These are phyloP conservation scores for Ispidina lecontei DNA, from an alignment of 2,797 vertebrate genomes.

Conservation along the genomic window DNA sequence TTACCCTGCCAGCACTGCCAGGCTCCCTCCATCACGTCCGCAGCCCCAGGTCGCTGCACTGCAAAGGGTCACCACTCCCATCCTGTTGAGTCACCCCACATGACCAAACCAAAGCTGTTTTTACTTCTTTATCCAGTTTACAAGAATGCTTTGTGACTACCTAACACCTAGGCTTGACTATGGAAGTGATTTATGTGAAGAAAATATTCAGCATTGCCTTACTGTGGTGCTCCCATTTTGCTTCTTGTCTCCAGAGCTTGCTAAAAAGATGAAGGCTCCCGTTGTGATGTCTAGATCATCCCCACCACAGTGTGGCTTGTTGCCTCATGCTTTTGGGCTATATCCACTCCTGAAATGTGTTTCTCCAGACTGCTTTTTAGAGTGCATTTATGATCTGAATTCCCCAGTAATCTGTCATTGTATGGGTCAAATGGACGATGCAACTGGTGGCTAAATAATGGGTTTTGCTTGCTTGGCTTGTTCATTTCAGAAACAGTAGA, in stretches of 20 bases:
- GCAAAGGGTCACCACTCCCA: slow-evolving; percentile 26
- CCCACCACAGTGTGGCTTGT: not conserved
- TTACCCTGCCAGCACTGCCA: slow-evolving; percentile 19
- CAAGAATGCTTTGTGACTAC: not conserved
- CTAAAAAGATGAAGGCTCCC: not conserved
- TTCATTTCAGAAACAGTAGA: not conserved
- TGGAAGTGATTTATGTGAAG: not conserved
- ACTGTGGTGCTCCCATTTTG: not conserved
- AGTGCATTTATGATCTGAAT: not conserved
- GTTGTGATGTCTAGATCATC: not conserved
- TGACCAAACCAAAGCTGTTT: not conserved
- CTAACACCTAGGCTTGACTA: not conserved
- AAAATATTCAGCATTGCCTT: not conserved
- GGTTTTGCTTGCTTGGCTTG: not conserved
- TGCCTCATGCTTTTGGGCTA: not conserved
- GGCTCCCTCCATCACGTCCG: not conserved
- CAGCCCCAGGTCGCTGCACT: not conserved
- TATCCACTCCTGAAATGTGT: not conserved
- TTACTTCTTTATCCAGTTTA: not conserved
- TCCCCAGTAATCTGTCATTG: not conserved
- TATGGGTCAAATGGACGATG: not conserved
- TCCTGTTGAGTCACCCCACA: not conserved
- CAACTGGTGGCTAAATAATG: not conserved
- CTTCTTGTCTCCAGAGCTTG: not conserved
- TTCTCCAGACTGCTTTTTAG: not conserved